These are phyloP conservation scores for Synanthedon formicaeformis DNA, from an alignment of 2,888 invertebrate genomes.

Conservation along the genomic window DNA sequence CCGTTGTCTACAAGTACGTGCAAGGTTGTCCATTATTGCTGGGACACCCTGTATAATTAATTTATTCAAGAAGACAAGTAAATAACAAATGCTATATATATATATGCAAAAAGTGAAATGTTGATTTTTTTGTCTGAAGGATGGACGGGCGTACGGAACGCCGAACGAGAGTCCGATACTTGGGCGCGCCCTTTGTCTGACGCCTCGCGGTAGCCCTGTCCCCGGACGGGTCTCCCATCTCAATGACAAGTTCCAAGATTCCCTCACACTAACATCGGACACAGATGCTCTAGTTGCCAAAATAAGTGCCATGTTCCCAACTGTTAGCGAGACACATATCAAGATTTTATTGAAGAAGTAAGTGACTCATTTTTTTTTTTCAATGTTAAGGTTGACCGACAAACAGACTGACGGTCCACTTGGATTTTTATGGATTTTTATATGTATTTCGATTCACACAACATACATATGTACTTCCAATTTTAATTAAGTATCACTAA, in stretches of 20 bases:
- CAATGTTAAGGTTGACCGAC: neutral
- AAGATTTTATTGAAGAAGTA: constrained; percentile 89
- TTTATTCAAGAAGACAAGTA: no score
- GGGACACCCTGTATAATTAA: no score
- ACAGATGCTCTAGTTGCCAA: constrained; percentile 82
- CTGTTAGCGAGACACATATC: constrained; percentile 90
- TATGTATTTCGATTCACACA: no score
- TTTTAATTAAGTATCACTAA: no score
- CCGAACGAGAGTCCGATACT: constrained; percentile 57
- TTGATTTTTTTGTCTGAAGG: constrained; percentile 14
- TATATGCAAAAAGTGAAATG: no score
- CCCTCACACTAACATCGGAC: constrained; percentile 73
- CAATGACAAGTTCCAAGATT: constrained; percentile 71
- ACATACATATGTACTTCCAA: no score
- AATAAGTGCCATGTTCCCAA: constrained; percentile 90
- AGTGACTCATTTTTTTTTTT: constrained; percentile 40
- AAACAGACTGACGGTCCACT: neutral
- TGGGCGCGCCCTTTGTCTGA: constrained; percentile 58
- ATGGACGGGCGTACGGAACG: constrained; percentile 42
- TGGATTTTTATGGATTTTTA: no score
- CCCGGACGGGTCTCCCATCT: constrained; percentile 61
- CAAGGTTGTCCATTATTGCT: no score
- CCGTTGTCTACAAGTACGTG: no score
- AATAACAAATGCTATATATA: no score
- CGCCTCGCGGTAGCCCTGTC: constrained; percentile 59